A percentile compares a stretch with the other conserved stretches of the same genome.
Conservation (phyloP, 1,140 invertebrate species). For the Macrotrachela quadricornifera region DNA sequence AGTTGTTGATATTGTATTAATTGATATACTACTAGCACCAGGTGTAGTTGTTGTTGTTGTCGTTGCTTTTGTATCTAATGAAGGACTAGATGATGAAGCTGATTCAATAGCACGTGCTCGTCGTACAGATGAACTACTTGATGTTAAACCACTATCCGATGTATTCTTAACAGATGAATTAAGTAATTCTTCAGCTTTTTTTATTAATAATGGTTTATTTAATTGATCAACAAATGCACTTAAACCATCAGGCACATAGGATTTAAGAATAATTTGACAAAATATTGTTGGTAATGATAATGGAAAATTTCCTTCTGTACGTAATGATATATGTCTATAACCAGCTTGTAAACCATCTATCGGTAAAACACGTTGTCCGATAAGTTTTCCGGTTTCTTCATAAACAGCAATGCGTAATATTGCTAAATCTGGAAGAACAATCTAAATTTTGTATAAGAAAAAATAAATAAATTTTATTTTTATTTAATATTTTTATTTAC, state of each 20-base stretch:
- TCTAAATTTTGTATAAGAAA: slow-evolving; percentile 33
- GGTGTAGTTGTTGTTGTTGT: no score
- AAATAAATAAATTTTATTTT: slow-evolving; percentile 40
- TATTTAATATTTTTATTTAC: slow-evolving; percentile 55
- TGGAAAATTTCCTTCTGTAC: slow-evolving; percentile 95
- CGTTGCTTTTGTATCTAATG: no score
- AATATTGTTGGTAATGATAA: slow-evolving; percentile 95
- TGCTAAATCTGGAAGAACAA: slow-evolving; percentile 87
- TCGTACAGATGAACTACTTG: slow-evolving; percentile 14
- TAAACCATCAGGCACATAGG: slow-evolving; percentile 96
- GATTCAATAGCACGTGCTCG: no score
- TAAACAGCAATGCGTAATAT: slow-evolving; percentile 92
- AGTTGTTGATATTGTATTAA: no score
- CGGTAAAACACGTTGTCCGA: slow-evolving; percentile 88
- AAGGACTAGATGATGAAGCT: no score
- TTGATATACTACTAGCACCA: no score
- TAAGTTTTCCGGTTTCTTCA: slow-evolving; percentile 85
- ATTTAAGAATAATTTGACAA: slow-evolving; percentile 95
- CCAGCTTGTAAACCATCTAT: slow-evolving; percentile 84
- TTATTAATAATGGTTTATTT: slow-evolving; percentile 75
- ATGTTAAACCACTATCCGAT: slow-evolving; percentile 64
- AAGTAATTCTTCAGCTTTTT: slow-evolving; percentile 64
- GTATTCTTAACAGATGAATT: slow-evolving; percentile 75
- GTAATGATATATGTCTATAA: slow-evolving; percentile 83
- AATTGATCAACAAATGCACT: slow-evolving; percentile 94